Evolutionary conservation across 2,888 invertebrate genomes (phyloP).

Genomic region (Sipha maydis): DNA sequence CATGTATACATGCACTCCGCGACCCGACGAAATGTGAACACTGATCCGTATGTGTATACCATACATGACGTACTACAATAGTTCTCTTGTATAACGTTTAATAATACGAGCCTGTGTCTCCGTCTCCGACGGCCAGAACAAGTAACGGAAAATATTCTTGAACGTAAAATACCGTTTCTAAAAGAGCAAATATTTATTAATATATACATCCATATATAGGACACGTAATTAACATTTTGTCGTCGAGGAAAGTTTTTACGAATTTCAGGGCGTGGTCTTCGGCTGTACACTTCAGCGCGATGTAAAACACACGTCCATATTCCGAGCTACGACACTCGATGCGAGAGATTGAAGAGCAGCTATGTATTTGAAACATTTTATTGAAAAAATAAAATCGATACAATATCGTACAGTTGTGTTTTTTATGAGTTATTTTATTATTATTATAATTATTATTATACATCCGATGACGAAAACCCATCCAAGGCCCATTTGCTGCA

Average conservation of each 20-base stretch:
- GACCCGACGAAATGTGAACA: neutral
- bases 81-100: neutral
- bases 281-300: too few species aligned
- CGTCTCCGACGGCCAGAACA: neutral
- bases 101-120: neutral
- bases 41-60: neutral
- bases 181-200: neutral
- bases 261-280: slow-evolving; percentile 10
- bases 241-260: too few species aligned
- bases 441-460: neutral
- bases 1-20: neutral
- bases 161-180: neutral
- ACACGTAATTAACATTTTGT: too few species aligned
- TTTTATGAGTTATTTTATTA: neutral
- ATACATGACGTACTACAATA: neutral
- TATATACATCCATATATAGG: too few species aligned
- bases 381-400: neutral
- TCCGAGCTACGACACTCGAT: slow-evolving; percentile 31
- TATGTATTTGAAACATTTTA: neutral
- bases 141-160: too few species aligned
- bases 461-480: neutral
- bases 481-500: neutral
- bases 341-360: neutral
- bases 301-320: slow-evolving; percentile 37
- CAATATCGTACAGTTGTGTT: neutral